A percentile compares a stretch with the other conserved stretches of the same genome.
Evolutionary conservation across 2,797 vertebrate species (phyloP).

Genomic region (Lutjanus argentimaculatus): DNA sequence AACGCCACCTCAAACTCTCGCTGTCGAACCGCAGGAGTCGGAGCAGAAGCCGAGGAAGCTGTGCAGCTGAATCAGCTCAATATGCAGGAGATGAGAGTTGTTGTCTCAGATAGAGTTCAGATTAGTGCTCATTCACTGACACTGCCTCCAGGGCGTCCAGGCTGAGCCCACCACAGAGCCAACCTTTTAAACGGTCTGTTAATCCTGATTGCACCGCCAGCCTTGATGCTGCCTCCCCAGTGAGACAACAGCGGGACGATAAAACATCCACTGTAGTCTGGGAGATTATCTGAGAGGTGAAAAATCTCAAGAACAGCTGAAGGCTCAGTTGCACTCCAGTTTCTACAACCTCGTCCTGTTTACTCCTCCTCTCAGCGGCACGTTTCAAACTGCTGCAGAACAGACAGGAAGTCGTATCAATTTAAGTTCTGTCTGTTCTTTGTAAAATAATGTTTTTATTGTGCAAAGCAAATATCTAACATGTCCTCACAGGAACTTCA

Average conservation of each 20-base stretch:
- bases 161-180: conserved; percentile 14
- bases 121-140: conserved; percentile 35
- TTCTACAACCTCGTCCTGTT: not conserved
- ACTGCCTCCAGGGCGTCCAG: conserved; percentile 16
- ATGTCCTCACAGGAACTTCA: too few species aligned
- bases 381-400: not conserved
- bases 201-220: conserved; percentile 16
- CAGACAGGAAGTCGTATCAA: not conserved
- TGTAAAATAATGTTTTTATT: not conserved
- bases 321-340: not conserved
- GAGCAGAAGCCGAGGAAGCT: not conserved
- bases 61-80: conserved; percentile 30
- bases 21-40: not conserved
- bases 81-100: not conserved
- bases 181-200: conserved; percentile 13
- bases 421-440: not conserved
- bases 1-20: not conserved
- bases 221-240: not conserved
- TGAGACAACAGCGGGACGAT: not conserved
- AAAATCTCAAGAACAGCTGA: not conserved
- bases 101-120: conserved; percentile 31
- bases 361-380: not conserved
- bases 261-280: not conserved
- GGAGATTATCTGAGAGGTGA: not conserved
- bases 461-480: not conserved